Conservation (phyloP, 1,140 invertebrate species). For the Drosophila paulistorum region DNA sequence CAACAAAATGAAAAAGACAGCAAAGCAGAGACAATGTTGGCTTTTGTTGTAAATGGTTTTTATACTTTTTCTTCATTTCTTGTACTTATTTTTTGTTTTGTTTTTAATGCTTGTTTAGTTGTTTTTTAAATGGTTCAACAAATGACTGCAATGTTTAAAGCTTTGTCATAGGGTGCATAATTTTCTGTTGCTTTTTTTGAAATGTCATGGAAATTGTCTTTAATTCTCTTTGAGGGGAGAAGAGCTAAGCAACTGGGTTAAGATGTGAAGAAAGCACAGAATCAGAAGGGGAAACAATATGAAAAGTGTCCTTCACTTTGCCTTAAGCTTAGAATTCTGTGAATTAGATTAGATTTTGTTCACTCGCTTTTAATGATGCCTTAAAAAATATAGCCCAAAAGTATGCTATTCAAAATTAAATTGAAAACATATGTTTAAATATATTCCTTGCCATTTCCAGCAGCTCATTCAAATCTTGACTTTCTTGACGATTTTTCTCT, state of each 20-base stretch:
- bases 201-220: background rate
- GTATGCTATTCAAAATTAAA: background rate
- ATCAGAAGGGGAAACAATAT: background rate
- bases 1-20: slow-evolving; percentile 17
- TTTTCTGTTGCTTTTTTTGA: slow-evolving; percentile 3
- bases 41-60: slow-evolving; percentile 55
- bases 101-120: slow-evolving; percentile 11
- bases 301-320: too few species aligned
- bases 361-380: too few species aligned
- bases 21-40: slow-evolving; percentile 13
- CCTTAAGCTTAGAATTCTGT: too few species aligned
- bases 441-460: background rate
- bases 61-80: slow-evolving; percentile 30
- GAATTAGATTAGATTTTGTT: too few species aligned
- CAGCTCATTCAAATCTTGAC: slow-evolving; percentile 5
- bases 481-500: background rate
- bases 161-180: slow-evolving; percentile 11
- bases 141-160: slow-evolving; percentile 13
- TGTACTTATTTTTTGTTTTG: slow-evolving; percentile 2
- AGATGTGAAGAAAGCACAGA: background rate
- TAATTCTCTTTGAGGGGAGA: background rate
- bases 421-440: too few species aligned
- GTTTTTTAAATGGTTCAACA: slow-evolving; percentile 8
- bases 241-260: background rate
- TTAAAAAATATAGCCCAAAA: background rate